phyloP scores from a whole-genome alignment of 2,888 invertebrate species.

The Nebria salina region DNA sequence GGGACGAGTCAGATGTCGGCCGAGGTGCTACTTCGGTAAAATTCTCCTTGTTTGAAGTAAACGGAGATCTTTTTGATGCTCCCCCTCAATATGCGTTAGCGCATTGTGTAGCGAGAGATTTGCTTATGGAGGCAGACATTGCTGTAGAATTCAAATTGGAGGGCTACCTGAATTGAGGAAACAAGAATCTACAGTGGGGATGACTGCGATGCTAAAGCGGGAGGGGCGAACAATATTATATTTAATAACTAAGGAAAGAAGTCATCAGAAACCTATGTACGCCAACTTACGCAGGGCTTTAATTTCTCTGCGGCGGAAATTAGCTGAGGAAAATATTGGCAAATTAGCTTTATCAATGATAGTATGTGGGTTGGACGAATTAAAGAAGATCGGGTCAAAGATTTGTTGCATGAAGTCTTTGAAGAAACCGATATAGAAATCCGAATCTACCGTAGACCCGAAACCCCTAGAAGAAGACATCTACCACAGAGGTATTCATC shows the following conservation, averaged over 20 bases:
- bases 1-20: neutral
- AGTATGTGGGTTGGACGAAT: too few relatives aligned
- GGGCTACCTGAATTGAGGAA: conserved; percentile 7
- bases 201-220: conserved; percentile 60
- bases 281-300: neutral
- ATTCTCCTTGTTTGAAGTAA: neutral
- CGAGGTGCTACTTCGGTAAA: neutral
- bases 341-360: conserved; percentile 62
- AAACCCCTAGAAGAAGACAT: neutral
- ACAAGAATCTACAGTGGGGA: conserved; percentile 53
- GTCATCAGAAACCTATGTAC: conserved; percentile 63
- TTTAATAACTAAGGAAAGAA: conserved; percentile 65
- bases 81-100: conserved; percentile 60
- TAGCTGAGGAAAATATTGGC: conserved; percentile 59
- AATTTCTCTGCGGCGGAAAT: neutral
- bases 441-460: conserved; percentile 55
- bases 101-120: conserved; percentile 63
- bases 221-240: conserved; percentile 62
- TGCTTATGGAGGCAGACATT: conserved; percentile 63
- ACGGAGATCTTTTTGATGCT: conserved; percentile 62
- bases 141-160: conserved; percentile 57
- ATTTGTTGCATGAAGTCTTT: conserved; percentile 54
- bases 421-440: conserved; percentile 58
- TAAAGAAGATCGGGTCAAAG: too few relatives aligned
- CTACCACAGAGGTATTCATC: too few relatives aligned